Evolutionary conservation across 2,888 invertebrate genomes (phyloP), one percentile per base, ranked within the genome.

Genomic region (Proisotoma minuta): DNA sequence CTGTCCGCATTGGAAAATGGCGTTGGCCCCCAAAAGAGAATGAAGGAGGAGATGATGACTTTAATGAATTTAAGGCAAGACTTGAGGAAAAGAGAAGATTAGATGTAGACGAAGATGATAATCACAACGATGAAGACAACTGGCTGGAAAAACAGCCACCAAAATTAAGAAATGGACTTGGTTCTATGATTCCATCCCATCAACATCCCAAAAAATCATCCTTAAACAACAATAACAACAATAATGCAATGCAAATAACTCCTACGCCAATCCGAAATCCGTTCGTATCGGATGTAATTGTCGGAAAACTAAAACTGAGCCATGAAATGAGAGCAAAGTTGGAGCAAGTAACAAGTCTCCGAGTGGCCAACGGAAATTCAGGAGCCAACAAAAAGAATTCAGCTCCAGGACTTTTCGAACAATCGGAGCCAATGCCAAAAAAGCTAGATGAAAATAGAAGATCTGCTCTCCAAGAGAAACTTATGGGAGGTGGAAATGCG

Each of bases 1-100:
- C 95, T 0, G 94, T 96, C 0, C 82, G 95, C 28, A 95, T 97
- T 59, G 96, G 93, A 1, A 94, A 93, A 79, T 94, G 94, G 94
- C 74, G 80, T 66, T 96, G 96, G 96, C 96, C 97, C 5, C 95
- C 95, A 12, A 86, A 87, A 5, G 87, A 89, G 60, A 78, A 79
- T 18, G 66, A 66, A 23, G 59, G 49, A 48, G 39, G 39, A 23
- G 22, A 27, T 2, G 62, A 58, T 51, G 59, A 59, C 3, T 59
- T 59, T n/a, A 12, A 18, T 4, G 52, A 24, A 26, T 59, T 59
- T 26, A 59, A 39, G 27, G 43, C 57, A 49, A 47, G 58, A 5
- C 58, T 64, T 23, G 68, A 73, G 60, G 62, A 62, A 51, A 58
- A 49, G 20, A 61, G 67, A 28, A 70, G 62, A 34, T 39, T 63